Evolutionary conservation across 1,140 invertebrate species (phyloP).

Genomic region (Trichonephila clavata): DNA sequence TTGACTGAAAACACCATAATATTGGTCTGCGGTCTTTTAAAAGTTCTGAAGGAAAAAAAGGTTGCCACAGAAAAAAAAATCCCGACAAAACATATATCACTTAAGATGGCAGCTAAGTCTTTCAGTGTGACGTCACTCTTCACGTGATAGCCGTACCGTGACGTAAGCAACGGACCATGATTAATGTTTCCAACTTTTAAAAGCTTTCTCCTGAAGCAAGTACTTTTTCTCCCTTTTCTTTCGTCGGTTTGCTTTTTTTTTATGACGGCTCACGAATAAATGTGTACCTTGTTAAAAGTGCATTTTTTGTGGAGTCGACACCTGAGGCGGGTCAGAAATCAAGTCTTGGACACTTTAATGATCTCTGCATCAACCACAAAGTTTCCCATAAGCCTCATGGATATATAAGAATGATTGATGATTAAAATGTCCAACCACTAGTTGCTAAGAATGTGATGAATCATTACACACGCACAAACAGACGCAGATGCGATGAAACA

Average conservation of each 20-base stretch:
- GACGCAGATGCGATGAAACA: too few species aligned
- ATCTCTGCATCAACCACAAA: background rate
- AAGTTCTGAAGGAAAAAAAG: background rate
- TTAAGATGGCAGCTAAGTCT: constrained; percentile 28
- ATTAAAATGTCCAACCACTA: background rate
- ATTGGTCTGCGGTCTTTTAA: constrained; percentile 38
- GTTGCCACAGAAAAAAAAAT: constrained; percentile 23
- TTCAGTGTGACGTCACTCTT: constrained; percentile 24
- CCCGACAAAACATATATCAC: background rate
- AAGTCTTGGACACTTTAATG: background rate
- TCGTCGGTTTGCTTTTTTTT: background rate
- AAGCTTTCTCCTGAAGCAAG: constrained; percentile 5
- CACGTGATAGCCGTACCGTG: constrained; percentile 31
- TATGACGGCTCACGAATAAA: background rate
- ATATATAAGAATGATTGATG: background rate
- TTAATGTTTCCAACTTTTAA: constrained; percentile 57
- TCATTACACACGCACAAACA: too few species aligned
- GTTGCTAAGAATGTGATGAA: background rate
- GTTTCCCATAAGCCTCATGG: background rate
- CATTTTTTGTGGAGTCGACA: background rate
- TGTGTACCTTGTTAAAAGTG: constrained; percentile 41
- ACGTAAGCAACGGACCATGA: constrained; percentile 49
- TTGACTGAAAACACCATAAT: constrained; percentile 21
- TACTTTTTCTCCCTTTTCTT: background rate
- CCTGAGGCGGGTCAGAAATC: background rate